Evolutionary conservation across 2,888 invertebrate genomes (phyloP).

Genomic region (Ferrisia virgata): DNA sequence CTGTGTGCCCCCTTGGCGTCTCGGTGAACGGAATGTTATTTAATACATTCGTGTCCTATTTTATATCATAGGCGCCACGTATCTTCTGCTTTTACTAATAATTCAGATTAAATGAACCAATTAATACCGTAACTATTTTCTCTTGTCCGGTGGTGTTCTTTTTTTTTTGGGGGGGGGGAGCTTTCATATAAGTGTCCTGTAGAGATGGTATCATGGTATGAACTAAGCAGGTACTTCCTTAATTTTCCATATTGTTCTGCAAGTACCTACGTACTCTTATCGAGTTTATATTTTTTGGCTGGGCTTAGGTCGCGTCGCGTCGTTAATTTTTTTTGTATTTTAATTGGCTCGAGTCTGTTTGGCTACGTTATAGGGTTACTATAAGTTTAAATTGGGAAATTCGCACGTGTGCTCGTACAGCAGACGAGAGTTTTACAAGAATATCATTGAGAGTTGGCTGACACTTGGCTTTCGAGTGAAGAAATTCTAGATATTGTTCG

Average conservation of each 20-base stretch:
- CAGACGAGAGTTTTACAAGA: not conserved
- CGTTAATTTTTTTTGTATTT: too few species aligned
- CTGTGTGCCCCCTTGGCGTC: conserved; percentile 9
- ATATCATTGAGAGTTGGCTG: not conserved
- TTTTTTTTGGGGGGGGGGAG: too few species aligned
- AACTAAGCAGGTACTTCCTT: too few species aligned
- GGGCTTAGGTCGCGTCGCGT: not conserved
- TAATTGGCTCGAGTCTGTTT: not conserved
- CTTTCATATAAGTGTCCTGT: too few species aligned
- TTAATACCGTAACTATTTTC: not conserved
- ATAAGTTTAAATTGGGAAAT: not conserved
- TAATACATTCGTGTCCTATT: conserved; percentile 1
- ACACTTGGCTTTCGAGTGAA: not conserved
- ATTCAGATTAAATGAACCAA: conserved; percentile 7
- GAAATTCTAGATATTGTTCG: not conserved
- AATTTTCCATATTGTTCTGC: not conserved
- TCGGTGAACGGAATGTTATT: conserved; percentile 4
- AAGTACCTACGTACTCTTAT: not conserved
- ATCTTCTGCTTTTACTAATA: conserved; percentile 1
- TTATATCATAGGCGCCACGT: not conserved
- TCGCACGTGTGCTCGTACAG: not conserved
- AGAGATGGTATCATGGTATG: too few species aligned
- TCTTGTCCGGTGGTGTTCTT: not conserved
- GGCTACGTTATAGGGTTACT: not conserved
- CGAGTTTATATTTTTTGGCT: not conserved